Evolutionary conservation across 2,888 invertebrate species (phyloP), one percentile per base, ranked within the genome.

Genomic region (Lucinisca nassula): DNA sequence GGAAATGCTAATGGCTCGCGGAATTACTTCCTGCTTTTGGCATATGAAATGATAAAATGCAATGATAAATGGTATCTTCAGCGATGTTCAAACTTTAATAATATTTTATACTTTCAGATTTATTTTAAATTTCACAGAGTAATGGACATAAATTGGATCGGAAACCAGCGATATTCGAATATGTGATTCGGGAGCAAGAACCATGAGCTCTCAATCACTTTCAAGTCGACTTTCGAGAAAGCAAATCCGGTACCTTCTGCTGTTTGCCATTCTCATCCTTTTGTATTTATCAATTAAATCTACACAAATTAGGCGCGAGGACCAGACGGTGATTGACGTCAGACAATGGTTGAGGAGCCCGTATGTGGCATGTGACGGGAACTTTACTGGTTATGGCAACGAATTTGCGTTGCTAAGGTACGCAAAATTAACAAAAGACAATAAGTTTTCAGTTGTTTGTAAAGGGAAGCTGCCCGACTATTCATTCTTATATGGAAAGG

Each of bases 351-450:
- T 82, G 0, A 58, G 74, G 10, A 77, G 82, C 61, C 81, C 79
- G 21, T 74, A 74, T 3, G 58, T 49, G 8, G 82, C 76, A 32
- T 90, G 90, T 70, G 74, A 75, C n/a, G 85, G 81, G 12, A 45
- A 88, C 35, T 87, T 90, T 73, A 82, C 30, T 21, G 90, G 80
- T 32, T 88, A 85, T 55, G 88, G 83, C 17, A 49, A 87, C 30
- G 88, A 90, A 61, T 90, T 90, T 32, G 83, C 74, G 0, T 32
- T 51, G 67, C 49, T 90, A 17, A 55, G 45, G n/a, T 72, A 88
- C 73, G 86, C 88, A 0, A 73, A 61, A 27, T 45, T 90, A 6
- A 70, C 80, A 27, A 75, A 83, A 76, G 40, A 78, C 10, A 61
- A 45, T 14, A 67, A 55, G 40, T 90, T 90, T 61, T 75, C 75